phyloP scores from a whole-genome alignment of 2,113 vertebrate species.

The Cyphomyrus plagiostoma region DNA sequence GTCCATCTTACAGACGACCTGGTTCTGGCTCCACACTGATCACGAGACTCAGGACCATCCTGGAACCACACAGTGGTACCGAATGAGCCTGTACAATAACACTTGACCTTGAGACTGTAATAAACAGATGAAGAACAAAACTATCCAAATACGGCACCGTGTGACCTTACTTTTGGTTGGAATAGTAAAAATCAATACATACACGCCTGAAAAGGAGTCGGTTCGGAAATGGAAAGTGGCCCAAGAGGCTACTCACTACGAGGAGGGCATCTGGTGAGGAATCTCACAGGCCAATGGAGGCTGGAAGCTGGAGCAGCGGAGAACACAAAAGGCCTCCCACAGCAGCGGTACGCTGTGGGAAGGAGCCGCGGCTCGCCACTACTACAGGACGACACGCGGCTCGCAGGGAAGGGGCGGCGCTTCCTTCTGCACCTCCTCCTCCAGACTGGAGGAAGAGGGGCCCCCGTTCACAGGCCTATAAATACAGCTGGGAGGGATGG shows the following conservation, averaged over 20 bases:
- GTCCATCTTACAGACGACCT: not conserved
- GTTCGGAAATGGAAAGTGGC: not conserved
- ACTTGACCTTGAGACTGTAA: not conserved
- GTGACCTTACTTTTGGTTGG: not conserved
- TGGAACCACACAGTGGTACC: not conserved
- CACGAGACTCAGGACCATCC: not conserved
- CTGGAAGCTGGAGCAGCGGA: slow-evolving; percentile 37
- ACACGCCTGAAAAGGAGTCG: not conserved
- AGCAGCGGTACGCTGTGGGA: slow-evolving; percentile 38
- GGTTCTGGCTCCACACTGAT: not conserved
- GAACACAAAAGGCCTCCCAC: slow-evolving; percentile 47
- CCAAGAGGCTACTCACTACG: not conserved
- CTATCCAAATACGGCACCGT: not conserved
- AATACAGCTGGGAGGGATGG: not conserved
- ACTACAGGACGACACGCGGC: slow-evolving; percentile 51
- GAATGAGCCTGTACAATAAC: not conserved
- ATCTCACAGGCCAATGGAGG: slow-evolving; percentile 15
- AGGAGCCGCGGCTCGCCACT: not conserved
- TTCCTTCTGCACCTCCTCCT: not conserved
- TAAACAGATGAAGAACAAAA: not conserved
- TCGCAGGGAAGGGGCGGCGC: slow-evolving; percentile 17
- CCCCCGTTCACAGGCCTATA: not conserved
- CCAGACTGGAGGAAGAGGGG: not conserved
- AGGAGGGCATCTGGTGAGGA: not conserved
- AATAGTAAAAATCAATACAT: not conserved